Percentiles rank a stretch among this genome's conserved stretches.
phyloP scores from a whole-genome alignment of 2,797 vertebrate genomes.

The Notamacropus eugenii region DNA sequence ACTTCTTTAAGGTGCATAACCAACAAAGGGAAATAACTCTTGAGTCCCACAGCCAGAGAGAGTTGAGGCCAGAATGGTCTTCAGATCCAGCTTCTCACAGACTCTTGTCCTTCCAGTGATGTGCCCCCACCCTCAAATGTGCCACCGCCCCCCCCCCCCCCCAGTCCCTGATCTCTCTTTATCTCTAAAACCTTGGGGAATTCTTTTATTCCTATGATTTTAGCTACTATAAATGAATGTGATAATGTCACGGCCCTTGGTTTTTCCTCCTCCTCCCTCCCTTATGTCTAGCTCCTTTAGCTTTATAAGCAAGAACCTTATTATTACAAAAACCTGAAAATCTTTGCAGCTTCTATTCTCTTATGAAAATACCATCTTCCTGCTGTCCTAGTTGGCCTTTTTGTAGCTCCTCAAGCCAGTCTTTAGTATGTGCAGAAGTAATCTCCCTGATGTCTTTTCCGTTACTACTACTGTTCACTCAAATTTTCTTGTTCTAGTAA shows the following conservation, averaged over 20 bases:
- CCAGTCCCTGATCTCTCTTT: neutral
- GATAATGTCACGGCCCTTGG: neutral
- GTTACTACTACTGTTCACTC: neutral
- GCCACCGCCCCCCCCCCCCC: rapidly evolving
- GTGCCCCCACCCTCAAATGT: too few species aligned
- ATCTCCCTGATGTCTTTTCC: neutral
- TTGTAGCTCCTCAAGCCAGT: neutral
- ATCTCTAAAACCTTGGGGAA: neutral
- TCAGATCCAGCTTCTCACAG: neutral
- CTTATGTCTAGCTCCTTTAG: neutral
- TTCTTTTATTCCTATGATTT: neutral
- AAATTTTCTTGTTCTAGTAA: neutral
- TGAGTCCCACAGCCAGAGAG: neutral
- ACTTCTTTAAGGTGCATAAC: neutral
- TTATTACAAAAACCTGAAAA: neutral
- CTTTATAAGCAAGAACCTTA: neutral
- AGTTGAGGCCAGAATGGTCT: neutral
- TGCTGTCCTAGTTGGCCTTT: neutral
- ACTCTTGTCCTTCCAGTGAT: neutral
- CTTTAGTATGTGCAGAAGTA: neutral
- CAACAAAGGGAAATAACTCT: neutral
- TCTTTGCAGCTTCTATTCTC: neutral
- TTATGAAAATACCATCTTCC: neutral
- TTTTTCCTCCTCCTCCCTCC: neutral
- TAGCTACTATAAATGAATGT: neutral